phyloP scores from a whole-genome alignment of 2,113 vertebrate species.

The Candoia aspera region DNA sequence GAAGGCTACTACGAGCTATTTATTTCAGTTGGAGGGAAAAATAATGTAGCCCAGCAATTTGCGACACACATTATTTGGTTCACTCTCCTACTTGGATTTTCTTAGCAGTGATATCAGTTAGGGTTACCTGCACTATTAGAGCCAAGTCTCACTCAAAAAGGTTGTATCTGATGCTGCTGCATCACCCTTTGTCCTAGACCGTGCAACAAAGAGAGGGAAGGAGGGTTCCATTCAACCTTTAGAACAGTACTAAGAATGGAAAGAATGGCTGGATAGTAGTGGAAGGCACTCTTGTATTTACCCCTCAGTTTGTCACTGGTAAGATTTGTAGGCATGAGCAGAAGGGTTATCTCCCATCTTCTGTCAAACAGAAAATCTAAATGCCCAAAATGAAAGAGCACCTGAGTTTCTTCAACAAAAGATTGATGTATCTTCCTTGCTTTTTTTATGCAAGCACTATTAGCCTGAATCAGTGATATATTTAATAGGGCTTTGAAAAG shows the following conservation, averaged over 20 bases:
- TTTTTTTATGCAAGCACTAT: not conserved
- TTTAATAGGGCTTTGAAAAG: not conserved
- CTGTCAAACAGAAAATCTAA: not conserved
- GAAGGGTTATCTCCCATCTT: not conserved
- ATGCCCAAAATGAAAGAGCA: not conserved
- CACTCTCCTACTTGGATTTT: slow-evolving; percentile 55
- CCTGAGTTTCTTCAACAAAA: not conserved
- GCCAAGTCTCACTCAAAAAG: slow-evolving; percentile 1
- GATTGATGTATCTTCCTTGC: not conserved
- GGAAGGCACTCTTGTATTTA: not conserved
- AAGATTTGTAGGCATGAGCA: not conserved
- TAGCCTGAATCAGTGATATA: not conserved
- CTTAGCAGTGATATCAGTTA: slow-evolving; percentile 56
- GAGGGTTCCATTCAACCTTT: slow-evolving; percentile 23
- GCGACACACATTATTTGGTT: slow-evolving; percentile 57
- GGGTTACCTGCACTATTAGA: slow-evolving; percentile 27
- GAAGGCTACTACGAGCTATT: slow-evolving; percentile 5
- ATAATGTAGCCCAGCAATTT: slow-evolving; percentile 40
- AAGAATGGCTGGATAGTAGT: not conserved
- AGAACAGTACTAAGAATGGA: slow-evolving; percentile 5
- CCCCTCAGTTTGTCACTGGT: not conserved
- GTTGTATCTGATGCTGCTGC: slow-evolving; percentile 18
- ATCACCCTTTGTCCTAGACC: slow-evolving; percentile 2
- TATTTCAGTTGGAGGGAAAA: slow-evolving; percentile 24
- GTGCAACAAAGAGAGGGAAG: not conserved